These are phyloP conservation scores for Malurus cyaneus DNA, from an alignment of 2,113 vertebrate species.

Conservation along the genomic window DNA sequence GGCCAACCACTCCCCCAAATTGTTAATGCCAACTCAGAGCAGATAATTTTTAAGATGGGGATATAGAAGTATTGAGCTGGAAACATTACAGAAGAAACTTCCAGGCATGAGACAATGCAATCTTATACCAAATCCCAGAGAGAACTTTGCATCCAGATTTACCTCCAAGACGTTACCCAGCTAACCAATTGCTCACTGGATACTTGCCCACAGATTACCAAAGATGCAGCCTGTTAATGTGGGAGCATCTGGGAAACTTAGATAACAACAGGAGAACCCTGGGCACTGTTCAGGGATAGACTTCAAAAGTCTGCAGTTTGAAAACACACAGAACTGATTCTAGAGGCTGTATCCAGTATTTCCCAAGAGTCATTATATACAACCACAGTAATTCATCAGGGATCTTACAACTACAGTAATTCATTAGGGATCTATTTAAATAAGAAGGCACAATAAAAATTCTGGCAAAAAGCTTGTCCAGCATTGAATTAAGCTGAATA, in stretches of 20 bases:
- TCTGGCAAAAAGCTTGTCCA: background rate
- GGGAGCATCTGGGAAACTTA: background rate
- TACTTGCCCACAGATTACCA: background rate
- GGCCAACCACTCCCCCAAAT: background rate
- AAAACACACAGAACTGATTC: background rate
- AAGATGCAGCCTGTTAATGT: background rate
- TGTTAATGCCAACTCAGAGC: no score
- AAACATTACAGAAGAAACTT: background rate
- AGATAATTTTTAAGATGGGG: background rate
- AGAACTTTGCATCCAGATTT: background rate
- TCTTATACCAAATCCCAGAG: background rate
- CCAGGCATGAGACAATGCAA: background rate
- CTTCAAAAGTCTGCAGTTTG: background rate
- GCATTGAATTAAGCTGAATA: conserved; percentile 11
- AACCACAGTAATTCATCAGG: conserved; percentile 29
- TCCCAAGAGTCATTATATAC: background rate
- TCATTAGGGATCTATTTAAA: conserved; percentile 37
- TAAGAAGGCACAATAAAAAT: conserved; percentile 6
- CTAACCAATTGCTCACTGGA: background rate
- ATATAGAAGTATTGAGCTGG: background rate
- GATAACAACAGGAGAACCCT: background rate
- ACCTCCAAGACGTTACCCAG: background rate
- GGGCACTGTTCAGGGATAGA: background rate
- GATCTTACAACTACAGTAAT: conserved; percentile 9
- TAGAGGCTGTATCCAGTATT: background rate